Evolutionary conservation across 2,797 vertebrate genomes (phyloP).

Genomic region (Manis pentadactyla): DNA sequence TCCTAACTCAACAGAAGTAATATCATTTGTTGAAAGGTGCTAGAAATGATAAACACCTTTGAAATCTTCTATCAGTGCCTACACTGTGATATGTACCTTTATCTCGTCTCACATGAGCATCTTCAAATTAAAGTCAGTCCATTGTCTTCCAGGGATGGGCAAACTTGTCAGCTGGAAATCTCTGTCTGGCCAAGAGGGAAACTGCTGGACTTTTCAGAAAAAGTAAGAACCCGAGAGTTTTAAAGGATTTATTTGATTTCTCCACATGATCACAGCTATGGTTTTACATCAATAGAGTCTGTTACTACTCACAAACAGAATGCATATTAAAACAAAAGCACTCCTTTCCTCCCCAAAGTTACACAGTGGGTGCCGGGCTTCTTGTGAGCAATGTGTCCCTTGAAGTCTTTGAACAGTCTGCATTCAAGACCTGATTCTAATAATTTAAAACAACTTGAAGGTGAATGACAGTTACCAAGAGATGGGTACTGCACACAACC

Average conservation of each 20-base stretch:
- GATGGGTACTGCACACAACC: slow-evolving; percentile 84
- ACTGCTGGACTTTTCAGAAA: slow-evolving; percentile 70
- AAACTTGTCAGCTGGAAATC: background rate
- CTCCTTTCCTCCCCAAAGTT: slow-evolving; percentile 88
- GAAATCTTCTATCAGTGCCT: background rate
- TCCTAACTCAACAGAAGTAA: background rate
- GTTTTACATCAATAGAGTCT: slow-evolving; percentile 93
- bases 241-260: slow-evolving; percentile 94
- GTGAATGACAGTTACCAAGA: slow-evolving; percentile 88
- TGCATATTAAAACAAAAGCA: slow-evolving; percentile 93
- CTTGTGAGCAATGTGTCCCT: slow-evolving; percentile 85
- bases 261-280: slow-evolving; percentile 96
- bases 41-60: background rate
- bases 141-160: background rate
- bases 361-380: slow-evolving; percentile 89
- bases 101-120: background rate
- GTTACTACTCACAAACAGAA: slow-evolving; percentile 95
- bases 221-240: slow-evolving; percentile 86
- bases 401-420: slow-evolving; percentile 88
- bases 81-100: background rate
- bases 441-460: slow-evolving; percentile 87
- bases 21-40: background rate
- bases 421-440: slow-evolving; percentile 89
- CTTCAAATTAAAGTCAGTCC: background rate
- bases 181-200: background rate